Percentiles rank a stretch among this genome's conserved stretches.
phyloP scores from a whole-genome alignment of 2,888 invertebrate species.

The Phalera bucephala region DNA sequence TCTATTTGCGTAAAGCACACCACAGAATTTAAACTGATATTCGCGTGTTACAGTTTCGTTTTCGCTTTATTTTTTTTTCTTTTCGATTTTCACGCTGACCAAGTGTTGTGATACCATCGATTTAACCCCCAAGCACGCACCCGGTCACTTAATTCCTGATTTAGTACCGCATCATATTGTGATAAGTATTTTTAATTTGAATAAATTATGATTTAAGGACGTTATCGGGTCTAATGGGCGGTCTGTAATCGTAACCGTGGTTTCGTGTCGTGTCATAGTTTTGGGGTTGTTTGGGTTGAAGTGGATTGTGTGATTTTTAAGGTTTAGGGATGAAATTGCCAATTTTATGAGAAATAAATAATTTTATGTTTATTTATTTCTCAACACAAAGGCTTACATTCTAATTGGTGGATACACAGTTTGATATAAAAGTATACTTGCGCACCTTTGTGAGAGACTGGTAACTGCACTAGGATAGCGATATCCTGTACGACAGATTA shows the following conservation, averaged over 20 bases:
- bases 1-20: slow-evolving; percentile 10
- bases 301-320: slow-evolving; percentile 4
- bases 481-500: too few relatives aligned
- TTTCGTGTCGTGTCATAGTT: slow-evolving; percentile 44
- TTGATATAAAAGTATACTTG: too few relatives aligned
- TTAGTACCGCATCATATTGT: slow-evolving; percentile 82
- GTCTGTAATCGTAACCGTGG: slow-evolving; percentile 66
- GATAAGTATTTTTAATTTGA: slow-evolving; percentile 84
- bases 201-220: slow-evolving; percentile 81
- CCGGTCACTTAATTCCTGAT: slow-evolving; percentile 78
- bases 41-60: slow-evolving; percentile 61
- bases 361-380: too few relatives aligned
- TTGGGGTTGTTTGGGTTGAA: slow-evolving; percentile 14
- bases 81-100: slow-evolving; percentile 79
- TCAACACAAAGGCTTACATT: too few relatives aligned
- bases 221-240: slow-evolving; percentile 71
- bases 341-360: too few relatives aligned
- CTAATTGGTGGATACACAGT: too few relatives aligned
- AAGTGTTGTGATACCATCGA: slow-evolving; percentile 62
- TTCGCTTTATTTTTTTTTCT: slow-evolving; percentile 36
- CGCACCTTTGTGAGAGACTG: too few relatives aligned
- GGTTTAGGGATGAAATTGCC: neutral
- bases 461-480: too few relatives aligned
- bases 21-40: slow-evolving; percentile 64
- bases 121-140: slow-evolving; percentile 68